phyloP scores from a whole-genome alignment of 2,113 vertebrate species.

The Tamias sibiricus region DNA sequence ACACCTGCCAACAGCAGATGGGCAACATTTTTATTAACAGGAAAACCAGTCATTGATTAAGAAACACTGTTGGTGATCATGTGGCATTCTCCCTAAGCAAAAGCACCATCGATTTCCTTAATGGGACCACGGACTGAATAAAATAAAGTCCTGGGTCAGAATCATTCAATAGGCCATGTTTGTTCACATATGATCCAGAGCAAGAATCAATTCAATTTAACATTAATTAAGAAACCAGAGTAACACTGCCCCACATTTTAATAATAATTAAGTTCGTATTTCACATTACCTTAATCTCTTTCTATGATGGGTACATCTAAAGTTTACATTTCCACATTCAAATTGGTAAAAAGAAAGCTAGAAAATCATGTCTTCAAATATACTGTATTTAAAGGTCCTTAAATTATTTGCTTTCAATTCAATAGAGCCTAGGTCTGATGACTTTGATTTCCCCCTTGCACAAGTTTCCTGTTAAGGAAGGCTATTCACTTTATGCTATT shows the following conservation, averaged over 20 bases:
- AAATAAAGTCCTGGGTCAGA: not conserved
- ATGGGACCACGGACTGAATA: not conserved
- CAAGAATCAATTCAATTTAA: constrained; percentile 5
- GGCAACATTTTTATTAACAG: not conserved
- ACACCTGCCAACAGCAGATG: not conserved
- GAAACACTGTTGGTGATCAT: constrained; percentile 14
- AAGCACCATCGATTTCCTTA: constrained; percentile 42
- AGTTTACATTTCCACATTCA: not conserved
- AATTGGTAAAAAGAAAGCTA: not conserved
- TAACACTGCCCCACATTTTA: not conserved
- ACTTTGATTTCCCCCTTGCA: not conserved
- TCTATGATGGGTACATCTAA: not conserved
- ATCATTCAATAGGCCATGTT: constrained; percentile 20
- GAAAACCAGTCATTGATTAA: constrained; percentile 26
- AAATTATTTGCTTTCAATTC: not conserved
- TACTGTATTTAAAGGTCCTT: not conserved
- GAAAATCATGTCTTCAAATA: not conserved
- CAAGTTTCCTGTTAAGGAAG: not conserved
- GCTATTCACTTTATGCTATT: not conserved
- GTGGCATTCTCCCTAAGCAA: not conserved
- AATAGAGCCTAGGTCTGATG: not conserved
- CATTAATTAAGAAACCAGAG: not conserved
- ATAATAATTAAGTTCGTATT: not conserved
- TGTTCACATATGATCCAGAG: not conserved
- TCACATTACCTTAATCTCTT: not conserved